A percentile compares a stretch with the other conserved stretches of the same genome.
Evolutionary conservation across 2,113 vertebrate species (phyloP).

Genomic region (Arothron firmamentum): DNA sequence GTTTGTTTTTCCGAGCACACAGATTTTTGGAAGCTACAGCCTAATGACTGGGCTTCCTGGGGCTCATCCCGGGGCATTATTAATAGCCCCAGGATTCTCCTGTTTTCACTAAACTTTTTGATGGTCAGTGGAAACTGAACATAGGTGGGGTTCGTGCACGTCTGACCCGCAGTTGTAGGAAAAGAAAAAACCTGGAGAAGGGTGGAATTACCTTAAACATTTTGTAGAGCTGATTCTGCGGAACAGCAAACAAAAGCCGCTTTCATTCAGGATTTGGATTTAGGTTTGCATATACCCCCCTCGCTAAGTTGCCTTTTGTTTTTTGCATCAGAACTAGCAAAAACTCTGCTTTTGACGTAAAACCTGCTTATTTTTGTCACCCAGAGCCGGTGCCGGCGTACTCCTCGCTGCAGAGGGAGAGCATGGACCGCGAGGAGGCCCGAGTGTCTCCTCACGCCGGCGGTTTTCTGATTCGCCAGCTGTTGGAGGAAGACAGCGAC

Average conservation of each 20-base stretch:
- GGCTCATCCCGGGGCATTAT: constrained; percentile 42
- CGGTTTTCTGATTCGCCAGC: constrained; percentile 86
- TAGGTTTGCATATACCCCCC: not conserved
- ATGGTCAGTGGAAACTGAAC: constrained; percentile 41
- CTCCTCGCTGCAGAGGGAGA: constrained; percentile 84
- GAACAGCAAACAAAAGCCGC: not conserved
- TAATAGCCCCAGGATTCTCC: constrained; percentile 57
- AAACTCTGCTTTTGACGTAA: not conserved
- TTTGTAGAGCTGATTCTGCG: not conserved
- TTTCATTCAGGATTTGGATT: not conserved
- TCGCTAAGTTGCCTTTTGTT: constrained; percentile 3
- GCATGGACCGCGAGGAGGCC: constrained; percentile 83
- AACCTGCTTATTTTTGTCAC: constrained; percentile 14
- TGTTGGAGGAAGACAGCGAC: constrained; percentile 88
- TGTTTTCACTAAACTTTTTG: constrained; percentile 54
- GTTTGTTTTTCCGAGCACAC: constrained; percentile 37
- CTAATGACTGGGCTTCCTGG: constrained; percentile 14
- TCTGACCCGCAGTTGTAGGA: constrained; percentile 10
- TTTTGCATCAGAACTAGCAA: no score
- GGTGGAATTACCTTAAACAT: no score
- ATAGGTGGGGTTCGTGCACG: constrained; percentile 10
- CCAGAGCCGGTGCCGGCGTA: constrained; percentile 85
- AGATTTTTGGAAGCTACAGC: constrained; percentile 18
- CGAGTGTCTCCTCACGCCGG: constrained; percentile 85
- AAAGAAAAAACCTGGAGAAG: no score